These are phyloP conservation scores for Anastrepha obliqua DNA, from an alignment of 1,140 invertebrate genomes.

Conservation along the genomic window DNA sequence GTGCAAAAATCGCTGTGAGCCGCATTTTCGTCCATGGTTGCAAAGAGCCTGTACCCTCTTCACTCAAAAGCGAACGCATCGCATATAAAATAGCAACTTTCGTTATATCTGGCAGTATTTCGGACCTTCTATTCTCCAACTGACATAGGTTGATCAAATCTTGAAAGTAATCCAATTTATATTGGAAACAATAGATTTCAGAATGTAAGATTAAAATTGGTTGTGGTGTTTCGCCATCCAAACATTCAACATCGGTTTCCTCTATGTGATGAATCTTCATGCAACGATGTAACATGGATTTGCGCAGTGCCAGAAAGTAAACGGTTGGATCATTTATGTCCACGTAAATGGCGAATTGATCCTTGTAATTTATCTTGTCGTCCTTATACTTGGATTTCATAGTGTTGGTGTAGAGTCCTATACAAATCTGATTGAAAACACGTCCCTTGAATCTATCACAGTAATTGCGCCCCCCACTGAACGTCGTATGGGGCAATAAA, in stretches of 20 bases:
- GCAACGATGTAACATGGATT: slow-evolving; percentile 2
- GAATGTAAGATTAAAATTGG: neutral
- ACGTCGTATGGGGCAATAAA: neutral
- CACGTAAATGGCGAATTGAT: slow-evolving; percentile 11
- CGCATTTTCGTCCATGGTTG: neutral
- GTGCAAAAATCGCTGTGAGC: neutral
- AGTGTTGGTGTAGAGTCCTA: slow-evolving; percentile 19
- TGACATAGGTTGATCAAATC: neutral
- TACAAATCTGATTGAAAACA: neutral
- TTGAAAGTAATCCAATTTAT: neutral
- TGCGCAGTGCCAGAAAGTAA: neutral
- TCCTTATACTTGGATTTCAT: slow-evolving; percentile 27
- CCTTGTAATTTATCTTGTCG: neutral
- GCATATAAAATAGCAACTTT: slow-evolving; percentile 8
- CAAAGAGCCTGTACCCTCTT: neutral
- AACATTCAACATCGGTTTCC: neutral
- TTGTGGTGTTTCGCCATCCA: neutral
- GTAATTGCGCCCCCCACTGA: neutral
- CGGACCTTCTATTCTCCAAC: neutral
- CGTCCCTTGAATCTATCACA: neutral
- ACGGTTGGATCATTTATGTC: neutral
- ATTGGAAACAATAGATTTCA: neutral
- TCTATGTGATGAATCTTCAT: neutral
- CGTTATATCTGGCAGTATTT: neutral
- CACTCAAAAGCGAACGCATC: slow-evolving; percentile 27